phyloP scores from a whole-genome alignment of 2,888 invertebrate species.

The Ischnura elegans region DNA sequence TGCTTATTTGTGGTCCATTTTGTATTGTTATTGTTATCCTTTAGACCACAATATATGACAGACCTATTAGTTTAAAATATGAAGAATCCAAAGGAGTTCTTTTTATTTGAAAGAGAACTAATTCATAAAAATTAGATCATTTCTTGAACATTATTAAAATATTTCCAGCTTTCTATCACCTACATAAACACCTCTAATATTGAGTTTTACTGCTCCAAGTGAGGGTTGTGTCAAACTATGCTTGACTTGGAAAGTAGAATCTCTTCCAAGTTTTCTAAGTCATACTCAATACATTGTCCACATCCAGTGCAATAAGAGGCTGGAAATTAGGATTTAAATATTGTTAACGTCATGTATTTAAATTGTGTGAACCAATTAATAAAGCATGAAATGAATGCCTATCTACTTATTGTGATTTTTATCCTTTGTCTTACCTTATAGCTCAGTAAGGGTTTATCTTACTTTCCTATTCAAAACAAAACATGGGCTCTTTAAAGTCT shows the following conservation, averaged over 20 bases:
- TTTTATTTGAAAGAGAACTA: constrained; percentile 62
- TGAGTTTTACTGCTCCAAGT: constrained; percentile 60
- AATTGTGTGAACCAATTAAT: constrained; percentile 61
- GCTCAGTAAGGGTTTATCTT: no score
- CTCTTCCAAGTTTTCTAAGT: constrained; percentile 67
- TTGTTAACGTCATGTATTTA: constrained; percentile 67
- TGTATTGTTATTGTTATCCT: constrained; percentile 65
- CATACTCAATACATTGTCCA: constrained; percentile 67
- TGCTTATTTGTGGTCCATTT: constrained; percentile 67
- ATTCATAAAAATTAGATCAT: constrained; percentile 53
- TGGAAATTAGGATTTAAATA: constrained; percentile 65
- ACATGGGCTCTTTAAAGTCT: background rate
- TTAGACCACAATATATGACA: constrained; percentile 64
- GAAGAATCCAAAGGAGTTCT: constrained; percentile 64
- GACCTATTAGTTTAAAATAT: constrained; percentile 61
- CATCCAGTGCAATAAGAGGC: constrained; percentile 67
- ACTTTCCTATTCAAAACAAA: no score
- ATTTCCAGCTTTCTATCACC: constrained; percentile 65
- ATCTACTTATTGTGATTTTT: background rate
- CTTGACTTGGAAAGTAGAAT: constrained; percentile 65
- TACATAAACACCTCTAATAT: constrained; percentile 59
- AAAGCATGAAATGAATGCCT: constrained; percentile 39
- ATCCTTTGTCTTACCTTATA: background rate
- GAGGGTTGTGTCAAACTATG: constrained; percentile 51
- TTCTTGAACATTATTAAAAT: constrained; percentile 55